Percentiles rank a stretch among this genome's conserved stretches.
Conservation (phyloP, 2,888 invertebrate genomes). For the Abscondita cerata region DNA sequence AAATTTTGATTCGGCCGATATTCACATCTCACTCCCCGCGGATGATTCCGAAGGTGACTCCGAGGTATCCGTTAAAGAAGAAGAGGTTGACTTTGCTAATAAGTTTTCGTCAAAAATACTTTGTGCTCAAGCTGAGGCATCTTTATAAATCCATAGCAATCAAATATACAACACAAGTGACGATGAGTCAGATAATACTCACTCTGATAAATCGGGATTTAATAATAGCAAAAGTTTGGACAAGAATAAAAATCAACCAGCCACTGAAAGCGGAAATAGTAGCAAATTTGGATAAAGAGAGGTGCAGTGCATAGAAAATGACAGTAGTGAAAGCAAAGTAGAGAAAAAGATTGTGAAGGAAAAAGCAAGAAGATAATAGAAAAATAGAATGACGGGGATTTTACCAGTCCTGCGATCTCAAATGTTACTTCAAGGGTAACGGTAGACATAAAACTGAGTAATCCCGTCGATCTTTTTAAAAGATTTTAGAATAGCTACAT, state of each 20-base stretch:
- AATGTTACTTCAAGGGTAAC: no score
- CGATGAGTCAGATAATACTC: background rate
- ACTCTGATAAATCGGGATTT: background rate
- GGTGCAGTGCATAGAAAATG: background rate
- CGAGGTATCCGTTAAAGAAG: background rate
- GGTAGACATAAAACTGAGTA: no score
- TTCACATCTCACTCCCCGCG: no score
- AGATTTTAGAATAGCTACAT: background rate
- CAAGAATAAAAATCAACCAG: background rate
- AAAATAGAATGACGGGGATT: background rate
- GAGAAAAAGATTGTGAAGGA: no score
- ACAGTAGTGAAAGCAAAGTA: background rate
- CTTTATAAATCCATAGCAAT: background rate
- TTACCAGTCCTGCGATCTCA: no score
- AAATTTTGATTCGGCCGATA: no score
- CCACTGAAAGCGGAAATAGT: background rate
- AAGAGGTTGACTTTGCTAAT: background rate
- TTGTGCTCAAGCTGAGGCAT: background rate
- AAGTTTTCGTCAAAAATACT: slow-evolving; percentile 1
- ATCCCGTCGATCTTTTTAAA: no score
- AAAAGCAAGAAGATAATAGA: background rate
- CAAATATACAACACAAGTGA: no score
- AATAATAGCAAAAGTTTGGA: background rate
- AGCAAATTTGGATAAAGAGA: no score
- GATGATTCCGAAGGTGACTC: background rate